Evolutionary conservation across 2,797 vertebrate genomes (phyloP), one percentile per base, ranked within the genome.

Genomic region (Urocyon cinereoargenteus): DNA sequence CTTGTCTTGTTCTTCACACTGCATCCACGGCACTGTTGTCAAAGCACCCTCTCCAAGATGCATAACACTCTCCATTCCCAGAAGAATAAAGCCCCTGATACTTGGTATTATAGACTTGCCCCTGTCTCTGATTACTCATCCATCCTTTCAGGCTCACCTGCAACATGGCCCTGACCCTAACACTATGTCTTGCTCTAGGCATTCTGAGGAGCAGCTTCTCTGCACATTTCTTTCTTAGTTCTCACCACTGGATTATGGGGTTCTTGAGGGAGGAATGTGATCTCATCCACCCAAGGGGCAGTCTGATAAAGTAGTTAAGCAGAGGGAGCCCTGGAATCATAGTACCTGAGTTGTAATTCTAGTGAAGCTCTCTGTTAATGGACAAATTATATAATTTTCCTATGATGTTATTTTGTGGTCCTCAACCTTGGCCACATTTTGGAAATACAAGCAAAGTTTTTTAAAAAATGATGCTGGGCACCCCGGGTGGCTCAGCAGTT

Each of bases 111-210:
- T 7, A 61, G 28, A 6, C n/a, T 24, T 49, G 11, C 6, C 11
- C 40, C 7, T 0, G 51, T 2, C 6, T 13, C 36, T 72, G 57
- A n/a, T 77, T 75, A 77, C 36, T 64, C 31, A n/a, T 5, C 14
- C 4, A 2, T 34, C 53, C 45, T 62, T 87, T 21, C 68, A 77
- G 45, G 28, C 11, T 51, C 11, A 34, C 31, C 24, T 57, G 57
- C 6, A 70, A 14, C 5, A 4, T 45, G 64, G 73, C 1, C 22
- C 18, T 11, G 14, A 21, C 14, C 6, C 26, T n/a, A 57, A 40
- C 13, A 6, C 15, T 53, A 36, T 0, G 1, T 34, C 53, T 34
- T 21, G 1, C 10, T 68, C 16, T 36, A 11, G 16, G 34, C 14
- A n/a, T 95, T 86, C 40, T 81, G 28, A 86, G 34, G 45, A 81